phyloP scores from a whole-genome alignment of 2,888 invertebrate species.

The Meghimatium bilineatum region DNA sequence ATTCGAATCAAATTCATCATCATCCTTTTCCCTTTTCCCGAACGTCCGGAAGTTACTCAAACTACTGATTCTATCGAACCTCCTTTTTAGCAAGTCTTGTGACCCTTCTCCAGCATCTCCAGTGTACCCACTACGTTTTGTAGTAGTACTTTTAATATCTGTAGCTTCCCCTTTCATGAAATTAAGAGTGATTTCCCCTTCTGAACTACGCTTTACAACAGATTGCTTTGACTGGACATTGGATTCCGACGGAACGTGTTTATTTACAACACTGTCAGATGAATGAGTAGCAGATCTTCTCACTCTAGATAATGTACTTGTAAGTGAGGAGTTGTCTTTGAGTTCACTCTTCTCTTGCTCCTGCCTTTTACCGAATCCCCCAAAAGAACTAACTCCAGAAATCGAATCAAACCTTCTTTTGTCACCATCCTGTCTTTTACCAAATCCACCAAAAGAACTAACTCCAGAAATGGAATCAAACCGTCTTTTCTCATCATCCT shows the following conservation, averaged over 20 bases:
- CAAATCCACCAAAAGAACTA: slow-evolving; percentile 19
- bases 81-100: not conserved
- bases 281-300: not conserved
- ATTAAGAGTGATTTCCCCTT: slow-evolving; percentile 4
- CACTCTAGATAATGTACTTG: not conserved
- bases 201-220: not conserved
- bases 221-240: not conserved
- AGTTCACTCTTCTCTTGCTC: not conserved
- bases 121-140: not conserved
- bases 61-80: slow-evolving; percentile 13
- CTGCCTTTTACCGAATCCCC: slow-evolving; percentile 32
- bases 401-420: slow-evolving; percentile 39
- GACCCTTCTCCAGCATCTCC: not conserved
- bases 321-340: not conserved
- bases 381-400: slow-evolving; percentile 9
- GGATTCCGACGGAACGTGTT: no score
- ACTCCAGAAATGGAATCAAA: slow-evolving; percentile 19
- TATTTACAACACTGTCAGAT: not conserved
- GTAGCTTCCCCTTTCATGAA: not conserved
- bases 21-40: slow-evolving; percentile 5
- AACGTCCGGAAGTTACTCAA: not conserved
- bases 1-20: not conserved
- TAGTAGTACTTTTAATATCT: not conserved
- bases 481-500: slow-evolving; percentile 25
- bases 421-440: slow-evolving; percentile 33